phyloP scores from a whole-genome alignment of 1,140 invertebrate genomes.

The Agraylea sexmaculata region DNA sequence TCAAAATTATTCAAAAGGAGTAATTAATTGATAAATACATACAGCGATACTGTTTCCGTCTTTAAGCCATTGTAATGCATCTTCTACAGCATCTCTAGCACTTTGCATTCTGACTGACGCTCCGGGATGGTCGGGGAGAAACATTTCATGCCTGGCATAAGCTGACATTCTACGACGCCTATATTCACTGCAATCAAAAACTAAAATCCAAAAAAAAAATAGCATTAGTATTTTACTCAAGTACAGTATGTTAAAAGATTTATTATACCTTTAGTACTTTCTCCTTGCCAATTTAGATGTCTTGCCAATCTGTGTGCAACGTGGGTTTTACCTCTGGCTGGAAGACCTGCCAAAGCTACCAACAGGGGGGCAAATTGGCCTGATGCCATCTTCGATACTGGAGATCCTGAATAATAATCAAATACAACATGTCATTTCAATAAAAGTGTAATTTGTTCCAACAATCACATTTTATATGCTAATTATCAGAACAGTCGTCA shows the following conservation, averaged over 20 bases:
- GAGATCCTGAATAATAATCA: conserved; percentile 29
- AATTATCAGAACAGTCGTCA: conserved; percentile 2
- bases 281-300: conserved; percentile 83
- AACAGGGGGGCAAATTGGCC: conserved; percentile 62
- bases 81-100: conserved; percentile 71
- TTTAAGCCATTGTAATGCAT: conserved; percentile 66
- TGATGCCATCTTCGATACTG: conserved; percentile 32
- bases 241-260: conserved; percentile 3
- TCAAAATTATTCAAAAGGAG: conserved; percentile 5
- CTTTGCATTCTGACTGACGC: conserved; percentile 65
- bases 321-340: conserved; percentile 84
- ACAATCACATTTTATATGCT: conserved; percentile 1
- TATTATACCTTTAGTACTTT: conserved; percentile 68
- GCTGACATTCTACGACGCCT: conserved; percentile 63
- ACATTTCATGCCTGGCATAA: conserved; percentile 75
- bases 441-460: neutral
- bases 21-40: conserved; percentile 29
- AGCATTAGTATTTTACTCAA: conserved; percentile 1
- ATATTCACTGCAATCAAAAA: conserved; percentile 81
- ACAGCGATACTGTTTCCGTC: conserved; percentile 70
- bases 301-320: conserved; percentile 77
- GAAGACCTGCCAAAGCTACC: conserved; percentile 83
- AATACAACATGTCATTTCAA: neutral
- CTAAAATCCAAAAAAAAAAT: conserved; percentile 40
- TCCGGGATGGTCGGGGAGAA: conserved; percentile 71